Evolutionary conservation across 2,113 vertebrate genomes (phyloP), one percentile per base, ranked within the genome.

Genomic region (Colius striatus): DNA sequence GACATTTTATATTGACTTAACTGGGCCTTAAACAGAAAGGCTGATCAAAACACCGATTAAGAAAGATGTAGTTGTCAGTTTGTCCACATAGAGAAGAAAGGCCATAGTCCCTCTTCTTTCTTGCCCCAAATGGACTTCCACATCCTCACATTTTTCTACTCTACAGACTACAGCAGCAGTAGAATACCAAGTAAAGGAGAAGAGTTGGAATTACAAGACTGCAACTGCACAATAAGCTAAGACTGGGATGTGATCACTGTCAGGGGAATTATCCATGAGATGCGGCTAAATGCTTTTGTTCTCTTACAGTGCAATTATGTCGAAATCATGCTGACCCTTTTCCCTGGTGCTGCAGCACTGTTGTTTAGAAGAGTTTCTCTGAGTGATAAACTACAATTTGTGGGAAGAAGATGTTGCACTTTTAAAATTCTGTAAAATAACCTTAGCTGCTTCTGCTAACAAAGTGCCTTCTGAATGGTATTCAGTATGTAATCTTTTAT

Each of bases 281-380:
- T 55, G 25, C 73, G 62, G 62, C 76, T 67, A 63, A 91, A 76
- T 80, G 71, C 43, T 88, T 48, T 75, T 60, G 45, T 82, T 73
- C 62, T 54, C 38, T 36, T 34, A 6, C 27, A 82, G 27, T 89
- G 63, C 63, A 73, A 13, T 94, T 62, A 58, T 38, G 54, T 90
- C 87, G 66, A 60, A 79, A 81, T 68, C n/a, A n/a, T 25, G 36
- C 93, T 61, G 51, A 77, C 76, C 87, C 21, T 78, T 75, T 41
- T 32, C 76, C 60, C 62, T 67, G 63, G 26, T 90, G 88, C 30
- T 0, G 3, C 61, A 63, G 54, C 73, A 51, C 21, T 36, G 32
- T 16, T 48, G 41, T 23, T 53, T n/a, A 58, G 60, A 32, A 73
- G 50, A 41, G 26, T 32, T 67, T 54, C 62, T 85, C 60, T 41